Base-by-base conservation (phyloP, 92 coral and sea anemone genomes). In the Umimayanthus chanpuru region DNA sequence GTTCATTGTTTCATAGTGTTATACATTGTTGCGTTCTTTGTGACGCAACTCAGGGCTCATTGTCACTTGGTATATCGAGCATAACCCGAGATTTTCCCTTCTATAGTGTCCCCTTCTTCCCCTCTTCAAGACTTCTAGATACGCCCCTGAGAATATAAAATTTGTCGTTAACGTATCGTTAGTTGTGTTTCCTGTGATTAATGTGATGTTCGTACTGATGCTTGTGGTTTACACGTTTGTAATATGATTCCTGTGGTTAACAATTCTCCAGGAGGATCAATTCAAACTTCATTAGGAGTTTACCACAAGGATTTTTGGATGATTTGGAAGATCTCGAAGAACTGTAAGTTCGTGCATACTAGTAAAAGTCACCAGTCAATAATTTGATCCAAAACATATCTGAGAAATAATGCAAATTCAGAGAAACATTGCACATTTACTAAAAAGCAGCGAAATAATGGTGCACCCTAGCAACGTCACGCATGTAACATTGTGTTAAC, bases 251-350 rank as follows among this genome's bases (percentile, higher is more conserved):
- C 3, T 61, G n/a, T 56, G 23, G 66, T 41, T 8, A 41, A 25
- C 56, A 29, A 28, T 29, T 82, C 58, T 68, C 25, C 86, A 82
- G 86, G 86, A 82, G 86, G 76, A 67, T 82, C 23, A 82, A 82
- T 73, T 82, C 86, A 7, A 82, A 82, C 77, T 82, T 82, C 36
- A 82, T 82, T 2, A 41, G 77, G 64, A 88, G 28, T 47, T 80
- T 79, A 68, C 86, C 70, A 28, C 28, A 68, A 75, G 29, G 29
- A 7, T 82, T 29, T 21, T 73, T 68, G 76, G 65, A 26, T 29
- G 84, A 79, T 1, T 68, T 79, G 90, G 50, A 80, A 14, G 66
- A 80, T 66, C 77, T 68, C 65, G 71, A 64, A 86, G 86, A 88
- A 80, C 28, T 88, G 77, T 88, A 88, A 80, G 86, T 66, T 66